Conservation (phyloP, 2,888 invertebrate species). For the Iphiclides podalirius region DNA sequence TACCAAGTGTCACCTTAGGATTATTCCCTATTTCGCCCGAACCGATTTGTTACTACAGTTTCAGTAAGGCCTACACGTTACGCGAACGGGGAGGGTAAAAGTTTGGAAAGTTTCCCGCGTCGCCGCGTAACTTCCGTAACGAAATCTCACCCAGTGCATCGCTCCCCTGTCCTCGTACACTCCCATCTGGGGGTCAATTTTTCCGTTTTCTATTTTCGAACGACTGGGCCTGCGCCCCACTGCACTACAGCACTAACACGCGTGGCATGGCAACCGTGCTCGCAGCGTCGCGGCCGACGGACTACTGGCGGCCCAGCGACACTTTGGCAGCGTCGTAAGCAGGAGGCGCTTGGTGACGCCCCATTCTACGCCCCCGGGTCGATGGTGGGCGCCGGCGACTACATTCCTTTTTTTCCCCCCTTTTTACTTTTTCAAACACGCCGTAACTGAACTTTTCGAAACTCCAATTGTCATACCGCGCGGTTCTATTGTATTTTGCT, state of each 20-base stretch:
- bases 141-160: slow-evolving; percentile 96
- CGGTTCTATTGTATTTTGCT: slow-evolving; percentile 29
- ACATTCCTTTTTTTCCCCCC: slow-evolving; percentile 24
- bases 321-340: background rate
- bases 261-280: slow-evolving; percentile 55
- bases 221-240: slow-evolving; percentile 75
- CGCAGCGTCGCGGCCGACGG: slow-evolving; percentile 68
- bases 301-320: slow-evolving; percentile 47
- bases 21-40: no score
- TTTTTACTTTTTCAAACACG: slow-evolving; percentile 37
- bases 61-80: no score
- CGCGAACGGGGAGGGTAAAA: no score
- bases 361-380: slow-evolving; percentile 34
- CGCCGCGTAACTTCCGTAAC: no score
- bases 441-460: slow-evolving; percentile 50
- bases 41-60: no score
- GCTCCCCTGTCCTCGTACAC: slow-evolving; percentile 93
- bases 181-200: slow-evolving; percentile 90
- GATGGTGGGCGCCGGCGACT: slow-evolving; percentile 37
- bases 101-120: no score
- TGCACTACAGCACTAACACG: slow-evolving; percentile 68
- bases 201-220: slow-evolving; percentile 76
- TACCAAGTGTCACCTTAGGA: no score
- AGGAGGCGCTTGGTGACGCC: slow-evolving; percentile 30
- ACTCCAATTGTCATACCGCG: no score